A percentile compares a stretch with the other conserved stretches of the same genome.
These are phyloP conservation scores for Palloptera scutellata DNA, from an alignment of 2,888 invertebrate genomes.

Conservation along the genomic window DNA sequence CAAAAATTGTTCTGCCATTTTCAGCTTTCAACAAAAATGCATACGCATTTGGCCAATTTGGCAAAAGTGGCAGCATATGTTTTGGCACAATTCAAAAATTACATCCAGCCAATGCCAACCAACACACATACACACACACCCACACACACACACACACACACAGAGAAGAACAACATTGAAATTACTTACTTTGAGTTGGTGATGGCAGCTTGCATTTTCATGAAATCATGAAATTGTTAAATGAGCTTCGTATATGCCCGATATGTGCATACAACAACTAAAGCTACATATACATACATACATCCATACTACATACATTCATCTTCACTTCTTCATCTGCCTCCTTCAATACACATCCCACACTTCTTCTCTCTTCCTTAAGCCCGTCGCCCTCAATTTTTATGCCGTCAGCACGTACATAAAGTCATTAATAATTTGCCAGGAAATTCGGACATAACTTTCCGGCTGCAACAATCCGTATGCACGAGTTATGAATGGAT, in stretches of 20 bases:
- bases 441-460: slow-evolving; percentile 25
- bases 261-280: too few species aligned
- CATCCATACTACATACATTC: slow-evolving; percentile 2
- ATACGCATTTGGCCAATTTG: background rate
- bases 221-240: too few species aligned
- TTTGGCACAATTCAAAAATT: slow-evolving; percentile 6
- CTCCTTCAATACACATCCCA: too few species aligned
- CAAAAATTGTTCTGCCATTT: too few species aligned
- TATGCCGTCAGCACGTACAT: slow-evolving; percentile 12
- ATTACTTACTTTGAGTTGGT: background rate
- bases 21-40: too few species aligned
- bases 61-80: slow-evolving; percentile 9
- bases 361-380: too few species aligned
- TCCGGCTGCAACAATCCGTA: slow-evolving; percentile 1
- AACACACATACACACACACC: background rate
- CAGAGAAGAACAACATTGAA: background rate
- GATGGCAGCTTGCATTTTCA: too few species aligned
- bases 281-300: background rate
- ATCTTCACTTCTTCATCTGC: background rate
- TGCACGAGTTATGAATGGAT: too few species aligned
- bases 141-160: slow-evolving; percentile 3
- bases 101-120: background rate
- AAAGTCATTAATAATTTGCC: slow-evolving; percentile 31
- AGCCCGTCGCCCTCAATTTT: too few species aligned
- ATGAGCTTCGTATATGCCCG: too few species aligned